Conservation (phyloP, 2,113 vertebrate genomes). For the Sterrhoptilus dennistouni region DNA sequence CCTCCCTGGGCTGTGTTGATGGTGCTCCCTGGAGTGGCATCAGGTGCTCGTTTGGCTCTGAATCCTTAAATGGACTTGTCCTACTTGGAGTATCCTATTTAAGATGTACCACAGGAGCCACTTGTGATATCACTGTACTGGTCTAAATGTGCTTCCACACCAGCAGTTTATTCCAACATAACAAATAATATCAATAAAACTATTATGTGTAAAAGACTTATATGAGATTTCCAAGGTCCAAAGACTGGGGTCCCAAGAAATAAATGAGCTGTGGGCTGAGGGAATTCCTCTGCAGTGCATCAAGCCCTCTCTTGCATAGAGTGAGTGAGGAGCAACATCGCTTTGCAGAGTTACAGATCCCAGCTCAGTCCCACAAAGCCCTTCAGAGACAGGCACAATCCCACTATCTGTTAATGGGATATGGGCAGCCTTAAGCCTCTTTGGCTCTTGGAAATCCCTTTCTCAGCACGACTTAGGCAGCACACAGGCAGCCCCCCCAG, state of each 20-base stretch:
- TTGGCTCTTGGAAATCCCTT: constrained; percentile 30
- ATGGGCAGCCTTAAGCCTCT: not conserved
- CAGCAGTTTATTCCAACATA: not conserved
- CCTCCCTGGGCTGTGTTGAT: accelerated
- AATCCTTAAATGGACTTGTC: not conserved
- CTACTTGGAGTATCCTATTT: not conserved
- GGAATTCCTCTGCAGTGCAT: not conserved
- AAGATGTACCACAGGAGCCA: not conserved
- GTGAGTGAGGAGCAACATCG: not conserved
- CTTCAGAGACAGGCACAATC: not conserved
- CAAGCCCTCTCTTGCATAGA: not conserved
- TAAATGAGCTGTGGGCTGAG: not conserved
- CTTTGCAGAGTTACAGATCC: not conserved
- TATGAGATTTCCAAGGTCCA: not conserved
- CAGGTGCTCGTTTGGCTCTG: not conserved
- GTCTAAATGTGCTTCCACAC: not conserved
- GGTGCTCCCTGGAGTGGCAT: not conserved
- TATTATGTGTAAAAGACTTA: not conserved
- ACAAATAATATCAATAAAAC: not conserved
- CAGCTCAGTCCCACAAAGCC: not conserved
- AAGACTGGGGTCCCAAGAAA: not conserved
- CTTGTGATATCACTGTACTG: not conserved
- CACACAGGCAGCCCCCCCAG: not conserved
- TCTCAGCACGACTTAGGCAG: not conserved
- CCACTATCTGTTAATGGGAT: constrained; percentile 37